phyloP scores from a whole-genome alignment of 2,797 vertebrate genomes.

The Enteromius fasciolatus region DNA sequence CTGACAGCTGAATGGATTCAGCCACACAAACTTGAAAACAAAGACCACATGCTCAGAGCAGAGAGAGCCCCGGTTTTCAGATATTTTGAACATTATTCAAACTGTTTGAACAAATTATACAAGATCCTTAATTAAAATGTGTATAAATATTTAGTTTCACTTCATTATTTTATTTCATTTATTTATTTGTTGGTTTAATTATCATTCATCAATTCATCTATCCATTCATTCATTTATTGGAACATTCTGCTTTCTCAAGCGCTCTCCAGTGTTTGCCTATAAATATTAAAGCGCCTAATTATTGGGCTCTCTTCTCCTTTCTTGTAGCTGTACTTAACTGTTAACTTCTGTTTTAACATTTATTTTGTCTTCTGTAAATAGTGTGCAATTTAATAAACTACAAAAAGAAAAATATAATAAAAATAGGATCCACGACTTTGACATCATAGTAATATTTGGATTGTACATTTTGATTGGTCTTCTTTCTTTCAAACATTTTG shows the following conservation, averaged over 20 bases:
- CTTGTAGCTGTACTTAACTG: not conserved
- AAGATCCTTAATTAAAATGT: not conserved
- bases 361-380: not conserved
- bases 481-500: not conserved
- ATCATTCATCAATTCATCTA: not conserved
- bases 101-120: not conserved
- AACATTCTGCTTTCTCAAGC: not conserved
- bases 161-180: not conserved
- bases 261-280: not conserved
- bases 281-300: not conserved
- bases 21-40: slow-evolving; percentile 64
- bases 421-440: not conserved
- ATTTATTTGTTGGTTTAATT: not conserved
- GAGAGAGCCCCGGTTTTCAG: not conserved
- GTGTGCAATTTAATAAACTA: not conserved
- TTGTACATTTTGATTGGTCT: not conserved
- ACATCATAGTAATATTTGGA: not conserved
- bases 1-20: slow-evolving; percentile 54
- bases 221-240: not conserved
- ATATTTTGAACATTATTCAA: not conserved
- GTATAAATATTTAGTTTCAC: not conserved
- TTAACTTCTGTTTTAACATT: not conserved
- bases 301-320: not conserved
- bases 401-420: not conserved
- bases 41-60: slow-evolving; percentile 30